Percentiles rank a stretch among this genome's conserved stretches.
These are phyloP conservation scores for Hylaeus volcanicus DNA, from an alignment of 1,140 invertebrate genomes.

Conservation along the genomic window DNA sequence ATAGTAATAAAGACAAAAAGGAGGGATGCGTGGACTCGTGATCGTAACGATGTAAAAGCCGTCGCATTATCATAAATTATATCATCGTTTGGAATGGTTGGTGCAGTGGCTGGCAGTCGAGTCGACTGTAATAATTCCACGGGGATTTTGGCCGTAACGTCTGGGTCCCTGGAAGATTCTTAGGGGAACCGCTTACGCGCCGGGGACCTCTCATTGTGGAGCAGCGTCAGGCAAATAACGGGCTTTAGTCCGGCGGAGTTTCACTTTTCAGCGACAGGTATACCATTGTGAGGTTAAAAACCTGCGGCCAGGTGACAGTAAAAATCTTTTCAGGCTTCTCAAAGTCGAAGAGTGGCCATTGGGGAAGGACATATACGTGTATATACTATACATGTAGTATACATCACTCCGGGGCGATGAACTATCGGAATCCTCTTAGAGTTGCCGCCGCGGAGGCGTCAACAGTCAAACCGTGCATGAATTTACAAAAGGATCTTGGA, in stretches of 20 bases:
- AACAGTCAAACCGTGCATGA: too few relatives aligned
- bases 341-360: constrained; percentile 3
- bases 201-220: constrained; percentile 29
- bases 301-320: constrained; percentile 43
- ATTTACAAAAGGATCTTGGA: not conserved
- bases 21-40: not conserved
- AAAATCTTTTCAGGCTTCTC: constrained; percentile 40
- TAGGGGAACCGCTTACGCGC: constrained; percentile 9
- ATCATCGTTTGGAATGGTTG: constrained; percentile 7
- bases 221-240: constrained; percentile 43
- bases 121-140: constrained; percentile 25
- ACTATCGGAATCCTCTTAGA: constrained; percentile 21
- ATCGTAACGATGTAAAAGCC: not conserved
- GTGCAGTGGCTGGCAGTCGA: constrained; percentile 1
- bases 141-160: constrained; percentile 42
- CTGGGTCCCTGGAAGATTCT: constrained; percentile 5
- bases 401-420: constrained; percentile 6
- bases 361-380: not conserved
- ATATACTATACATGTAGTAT: not conserved
- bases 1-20: constrained; percentile 6
- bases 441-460: too few relatives aligned
- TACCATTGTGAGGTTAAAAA: constrained; percentile 38
- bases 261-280: constrained; percentile 58
- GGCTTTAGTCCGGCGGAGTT: constrained; percentile 42
- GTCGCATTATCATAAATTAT: constrained; percentile 10